Conservation (phyloP, 1,140 invertebrate species). For the Drosophila willistoni region DNA sequence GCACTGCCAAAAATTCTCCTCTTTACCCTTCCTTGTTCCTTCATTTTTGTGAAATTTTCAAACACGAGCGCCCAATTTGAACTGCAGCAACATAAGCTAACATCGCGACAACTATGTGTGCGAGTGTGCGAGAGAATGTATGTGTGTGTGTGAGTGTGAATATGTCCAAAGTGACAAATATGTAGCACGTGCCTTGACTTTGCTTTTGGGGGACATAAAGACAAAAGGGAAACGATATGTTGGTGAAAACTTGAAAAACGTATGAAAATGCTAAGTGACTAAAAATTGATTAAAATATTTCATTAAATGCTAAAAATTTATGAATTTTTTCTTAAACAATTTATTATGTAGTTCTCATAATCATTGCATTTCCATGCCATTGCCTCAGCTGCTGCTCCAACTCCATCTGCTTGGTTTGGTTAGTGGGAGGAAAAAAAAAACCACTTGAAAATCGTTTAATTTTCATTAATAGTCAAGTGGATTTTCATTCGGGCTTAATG, state of each 20-base stretch:
- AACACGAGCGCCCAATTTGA: constrained; percentile 65
- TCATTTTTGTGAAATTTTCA: constrained; percentile 58
- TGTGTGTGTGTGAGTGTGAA: background rate
- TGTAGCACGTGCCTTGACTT: constrained; percentile 58
- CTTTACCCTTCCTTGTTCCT: background rate
- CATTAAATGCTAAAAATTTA: background rate
- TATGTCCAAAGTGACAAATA: constrained; percentile 67
- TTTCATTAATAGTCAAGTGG: constrained; percentile 72
- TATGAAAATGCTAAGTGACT: background rate
- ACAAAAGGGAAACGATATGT: background rate
- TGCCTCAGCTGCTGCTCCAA: background rate
- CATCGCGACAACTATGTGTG: constrained; percentile 34
- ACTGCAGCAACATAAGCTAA: constrained; percentile 26
- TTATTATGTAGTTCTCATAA: background rate
- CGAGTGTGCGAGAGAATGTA: constrained; percentile 33
- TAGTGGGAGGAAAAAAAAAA: background rate
- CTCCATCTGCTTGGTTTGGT: background rate
- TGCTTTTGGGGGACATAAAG: background rate
- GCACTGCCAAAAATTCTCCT: constrained; percentile 4
- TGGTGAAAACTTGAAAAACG: background rate
- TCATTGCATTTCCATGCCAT: constrained; percentile 2
- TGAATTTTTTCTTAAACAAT: constrained; percentile 4
- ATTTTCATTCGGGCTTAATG: constrained; percentile 71
- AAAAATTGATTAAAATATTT: constrained; percentile 2
- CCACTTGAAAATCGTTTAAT: constrained; percentile 74